Percentiles rank a stretch among this genome's conserved stretches.
Evolutionary conservation across 2,113 vertebrate genomes (phyloP).

Genomic region (Lepidothrix coronata): DNA sequence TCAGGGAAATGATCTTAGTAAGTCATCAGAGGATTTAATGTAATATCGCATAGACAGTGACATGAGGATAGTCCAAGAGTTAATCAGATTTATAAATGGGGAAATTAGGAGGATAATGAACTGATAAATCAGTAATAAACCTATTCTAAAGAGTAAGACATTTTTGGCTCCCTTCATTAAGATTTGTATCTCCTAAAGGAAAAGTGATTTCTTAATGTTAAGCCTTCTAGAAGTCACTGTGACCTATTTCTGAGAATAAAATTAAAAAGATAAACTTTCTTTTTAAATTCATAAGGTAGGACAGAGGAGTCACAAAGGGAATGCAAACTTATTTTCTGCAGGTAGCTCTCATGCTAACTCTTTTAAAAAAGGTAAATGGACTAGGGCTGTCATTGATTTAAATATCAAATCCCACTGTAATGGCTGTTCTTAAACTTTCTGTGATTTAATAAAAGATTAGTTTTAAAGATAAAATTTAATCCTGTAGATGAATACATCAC

Average conservation of each 20-base stretch:
- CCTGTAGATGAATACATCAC: not conserved
- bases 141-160: slow-evolving; percentile 69
- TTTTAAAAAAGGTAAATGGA: not conserved
- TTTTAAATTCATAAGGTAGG: slow-evolving; percentile 39
- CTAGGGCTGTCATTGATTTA: not conserved
- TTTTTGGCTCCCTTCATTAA: slow-evolving; percentile 76
- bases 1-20: slow-evolving; percentile 38
- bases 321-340: slow-evolving; percentile 26
- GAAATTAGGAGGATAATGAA: slow-evolving; percentile 77
- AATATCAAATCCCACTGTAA: not conserved
- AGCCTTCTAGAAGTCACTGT: slow-evolving; percentile 51
- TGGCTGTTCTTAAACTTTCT: not conserved
- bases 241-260: slow-evolving; percentile 59
- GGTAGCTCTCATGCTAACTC: not conserved
- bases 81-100: slow-evolving; percentile 79
- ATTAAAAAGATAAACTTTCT: slow-evolving; percentile 57
- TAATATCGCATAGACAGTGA: slow-evolving; percentile 48
- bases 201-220: slow-evolving; percentile 66
- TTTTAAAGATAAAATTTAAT: not conserved
- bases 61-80: slow-evolving; percentile 68
- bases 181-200: slow-evolving; percentile 72
- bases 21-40: slow-evolving; percentile 58
- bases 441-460: not conserved
- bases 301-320: slow-evolving; percentile 22
- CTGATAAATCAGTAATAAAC: slow-evolving; percentile 78